These are phyloP conservation scores for Herminia tarsipennalis DNA, from an alignment of 2,888 invertebrate species.

Conservation along the genomic window DNA sequence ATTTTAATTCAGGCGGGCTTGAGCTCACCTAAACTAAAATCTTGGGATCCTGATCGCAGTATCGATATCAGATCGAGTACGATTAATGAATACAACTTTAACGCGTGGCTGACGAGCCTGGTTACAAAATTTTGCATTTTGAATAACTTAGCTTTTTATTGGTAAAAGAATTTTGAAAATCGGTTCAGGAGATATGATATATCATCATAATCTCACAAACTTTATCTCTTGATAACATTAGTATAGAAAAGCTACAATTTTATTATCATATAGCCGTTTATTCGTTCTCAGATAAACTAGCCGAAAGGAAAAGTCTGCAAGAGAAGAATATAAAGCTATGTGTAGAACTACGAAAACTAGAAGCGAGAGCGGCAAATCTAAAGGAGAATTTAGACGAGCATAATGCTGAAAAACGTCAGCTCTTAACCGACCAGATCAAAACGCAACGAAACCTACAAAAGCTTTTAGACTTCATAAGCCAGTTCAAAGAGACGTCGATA, in stretches of 20 bases:
- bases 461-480: slow-evolving; percentile 79
- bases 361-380: slow-evolving; percentile 72
- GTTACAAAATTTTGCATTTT: too few species aligned
- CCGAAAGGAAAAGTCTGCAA: slow-evolving; percentile 75
- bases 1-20: too few species aligned
- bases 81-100: too few species aligned
- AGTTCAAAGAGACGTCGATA: slow-evolving; percentile 78
- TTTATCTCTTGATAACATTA: too few species aligned
- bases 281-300: slow-evolving; percentile 69
- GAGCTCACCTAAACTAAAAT: too few species aligned
- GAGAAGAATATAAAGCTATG: slow-evolving; percentile 78
- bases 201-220: too few species aligned
- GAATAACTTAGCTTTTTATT: too few species aligned
- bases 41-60: too few species aligned
- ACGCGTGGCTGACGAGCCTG: too few species aligned
- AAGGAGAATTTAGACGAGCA: slow-evolving; percentile 80
- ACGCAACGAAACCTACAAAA: slow-evolving; percentile 81
- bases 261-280: slow-evolving; percentile 10
- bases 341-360: slow-evolving; percentile 74
- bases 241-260: slow-evolving; percentile 2
- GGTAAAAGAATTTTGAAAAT: too few species aligned
- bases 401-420: slow-evolving; percentile 76
- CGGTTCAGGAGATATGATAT: too few species aligned
- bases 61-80: too few species aligned
- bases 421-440: slow-evolving; percentile 77